Evolutionary conservation across 1,140 invertebrate genomes (phyloP).

Genomic region (Latrodectus geometricus): DNA sequence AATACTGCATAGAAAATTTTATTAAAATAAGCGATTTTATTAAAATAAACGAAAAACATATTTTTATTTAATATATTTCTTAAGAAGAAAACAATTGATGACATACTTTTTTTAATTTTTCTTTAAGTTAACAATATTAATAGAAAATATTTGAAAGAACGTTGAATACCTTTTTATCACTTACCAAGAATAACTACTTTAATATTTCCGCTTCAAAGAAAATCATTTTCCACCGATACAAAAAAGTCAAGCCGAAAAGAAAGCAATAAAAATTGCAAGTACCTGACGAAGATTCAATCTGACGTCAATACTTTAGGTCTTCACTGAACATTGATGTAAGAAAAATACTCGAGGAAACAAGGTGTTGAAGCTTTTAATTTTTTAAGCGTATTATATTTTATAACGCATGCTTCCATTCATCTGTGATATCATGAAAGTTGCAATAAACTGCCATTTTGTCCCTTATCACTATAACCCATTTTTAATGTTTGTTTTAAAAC

Average conservation of each 20-base stretch:
- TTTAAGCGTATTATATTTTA: constrained; percentile 45
- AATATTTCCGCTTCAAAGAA: constrained; percentile 38
- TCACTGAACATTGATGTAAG: constrained; percentile 5
- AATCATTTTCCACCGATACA: not conserved
- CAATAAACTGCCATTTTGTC: constrained; percentile 36
- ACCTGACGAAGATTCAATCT: constrained; percentile 51
- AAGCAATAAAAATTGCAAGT: constrained; percentile 15
- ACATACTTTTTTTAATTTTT: too few species aligned
- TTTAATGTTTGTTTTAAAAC: constrained; percentile 50
- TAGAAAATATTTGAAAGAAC: too few species aligned
- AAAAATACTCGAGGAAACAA: constrained; percentile 12
- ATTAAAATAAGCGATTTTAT: too few species aligned
- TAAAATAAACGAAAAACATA: too few species aligned
- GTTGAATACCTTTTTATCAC: too few species aligned
- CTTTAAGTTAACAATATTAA: too few species aligned
- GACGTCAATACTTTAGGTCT: constrained; percentile 5
- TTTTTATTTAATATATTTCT: too few species aligned
- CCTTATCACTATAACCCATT: constrained; percentile 39
- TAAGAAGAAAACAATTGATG: too few species aligned
- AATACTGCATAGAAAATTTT: too few species aligned
- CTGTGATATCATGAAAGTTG: constrained; percentile 34
- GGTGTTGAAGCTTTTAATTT: constrained; percentile 19
- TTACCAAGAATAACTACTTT: constrained; percentile 30
- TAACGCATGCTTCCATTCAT: constrained; percentile 28
- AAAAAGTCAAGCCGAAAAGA: not conserved